phyloP scores from a whole-genome alignment of 1,140 invertebrate species.

The Diorhabda carinulata region DNA sequence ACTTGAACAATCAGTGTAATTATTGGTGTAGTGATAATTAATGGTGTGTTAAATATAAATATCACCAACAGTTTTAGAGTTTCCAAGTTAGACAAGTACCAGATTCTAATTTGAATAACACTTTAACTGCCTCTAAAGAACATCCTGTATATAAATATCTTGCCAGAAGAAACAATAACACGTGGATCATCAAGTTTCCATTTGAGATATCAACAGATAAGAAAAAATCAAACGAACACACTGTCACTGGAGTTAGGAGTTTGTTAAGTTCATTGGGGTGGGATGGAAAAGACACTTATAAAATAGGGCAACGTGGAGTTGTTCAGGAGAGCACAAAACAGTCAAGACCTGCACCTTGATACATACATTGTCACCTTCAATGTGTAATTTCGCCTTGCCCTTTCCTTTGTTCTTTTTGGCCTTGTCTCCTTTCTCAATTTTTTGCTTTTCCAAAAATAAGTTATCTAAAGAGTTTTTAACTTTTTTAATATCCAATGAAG shows the following conservation, averaged over 20 bases:
- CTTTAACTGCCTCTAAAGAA: too few relatives aligned
- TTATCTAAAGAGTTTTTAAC: conserved; percentile 75
- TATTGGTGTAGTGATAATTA: neutral
- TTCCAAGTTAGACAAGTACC: too few relatives aligned
- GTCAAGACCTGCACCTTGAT: neutral
- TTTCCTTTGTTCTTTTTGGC: conserved; percentile 69
- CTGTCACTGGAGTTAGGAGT: neutral
- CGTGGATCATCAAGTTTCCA: neutral
- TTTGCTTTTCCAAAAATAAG: conserved; percentile 76
- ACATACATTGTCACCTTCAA: conserved; percentile 68
- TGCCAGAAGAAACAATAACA: neutral
- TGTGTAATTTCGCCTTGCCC: conserved; percentile 71
- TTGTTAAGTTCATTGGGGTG: neutral
- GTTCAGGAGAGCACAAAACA: neutral
- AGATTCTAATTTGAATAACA: too few relatives aligned
- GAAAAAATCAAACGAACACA: too few relatives aligned
- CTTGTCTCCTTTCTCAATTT: conserved; percentile 71
- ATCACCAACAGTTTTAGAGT: neutral
- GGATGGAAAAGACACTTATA: neutral
- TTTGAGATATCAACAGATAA: neutral
- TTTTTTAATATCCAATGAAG: conserved; percentile 71
- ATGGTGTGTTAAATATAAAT: neutral
- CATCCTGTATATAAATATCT: too few relatives aligned
- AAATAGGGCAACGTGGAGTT: neutral
- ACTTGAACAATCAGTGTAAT: neutral